Evolutionary conservation across 2,797 vertebrate genomes (phyloP), one percentile per base, ranked within the genome.

Genomic region (Toxotes lorentzi): DNA sequence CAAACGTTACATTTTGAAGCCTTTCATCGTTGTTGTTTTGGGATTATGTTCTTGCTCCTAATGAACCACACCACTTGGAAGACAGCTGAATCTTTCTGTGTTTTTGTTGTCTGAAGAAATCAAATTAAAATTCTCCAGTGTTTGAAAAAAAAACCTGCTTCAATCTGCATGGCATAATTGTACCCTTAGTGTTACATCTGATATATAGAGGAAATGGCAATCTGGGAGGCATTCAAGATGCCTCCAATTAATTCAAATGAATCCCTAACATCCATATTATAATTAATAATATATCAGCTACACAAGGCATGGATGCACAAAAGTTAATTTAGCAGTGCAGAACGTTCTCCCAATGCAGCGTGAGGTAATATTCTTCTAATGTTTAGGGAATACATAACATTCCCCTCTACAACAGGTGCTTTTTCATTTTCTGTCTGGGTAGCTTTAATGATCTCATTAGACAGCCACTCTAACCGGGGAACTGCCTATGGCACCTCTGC

Each of bases 361-460:
- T 11, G 61, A 84, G 82, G 72, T 84, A 77, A 87, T 83, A 83
- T 86, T 70, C 56, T 30, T 69, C 76, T 83, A 69, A 87, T 89
- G 90, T 90, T 88, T 14, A 24, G 91, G 90, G 89, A 88, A 92
- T 84, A 89, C 88, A 88, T 83, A 83, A 32, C 84, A 75, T 81
- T 84, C 58, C 48, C 78, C 73, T 71, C 68, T 54, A 78, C 91
- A 91, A 94, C 92, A 94, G 92, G 94, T 92, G 86, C 90, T 92
- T 89, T 90, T 92, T 92, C 90, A 94, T 92, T 91, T 92, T 91
- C 88, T 84, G 86, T 92, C 91, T 85, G 87, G 84, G 83, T 76
- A 53, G 79, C 86, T 89, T 86, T 89, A 91, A 94, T 84, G 88
- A 93, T 92, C 90, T 94, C 90, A 94, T 94, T 95, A 93, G 90